Evolutionary conservation across 2,888 invertebrate genomes (phyloP), one percentile per base, ranked within the genome.

Genomic region (Eulithis prunata): DNA sequence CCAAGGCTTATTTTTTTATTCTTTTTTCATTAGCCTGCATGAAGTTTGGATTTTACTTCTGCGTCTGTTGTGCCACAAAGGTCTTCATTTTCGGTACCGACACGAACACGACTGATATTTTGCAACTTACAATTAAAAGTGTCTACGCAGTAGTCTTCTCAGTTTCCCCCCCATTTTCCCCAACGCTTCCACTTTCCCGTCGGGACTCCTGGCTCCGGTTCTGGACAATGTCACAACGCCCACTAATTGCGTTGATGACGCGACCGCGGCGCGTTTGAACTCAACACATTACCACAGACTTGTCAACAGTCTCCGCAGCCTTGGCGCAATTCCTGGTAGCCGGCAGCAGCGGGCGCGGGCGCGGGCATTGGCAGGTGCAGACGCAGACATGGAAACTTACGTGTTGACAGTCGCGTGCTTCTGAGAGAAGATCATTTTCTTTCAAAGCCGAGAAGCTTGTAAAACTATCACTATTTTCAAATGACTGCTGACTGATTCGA

Each of bases 181-280:
- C 8, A 47, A 8, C 13, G 4, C 8, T 13, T 10, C 49, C 10
- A 8, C 14, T 49, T 49, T 49, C 14, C 14, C 6, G 13, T 32
- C 28, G 32, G 38, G 11, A 36, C 36, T 21, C 64, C 57, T 61
- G 13, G 11, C 14, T 61, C 52, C 53, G 51, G 13, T 41, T 32
- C 68, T 68, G 68, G 43, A 36, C 38, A 61, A 83, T 90, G 89
- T 89, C 88, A 86, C 85, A 83, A 84, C 84, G 82, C 84, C 86
- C 86, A 83, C 85, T 90, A 90, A 91, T 91, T 91, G 90, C 80
- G 82, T 75, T 75, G 83, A 80, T 83, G 85, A 81, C 83, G 80
- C 76, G 80, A 56, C 64, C 61, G 70, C 68, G 90, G 90, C 86
- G 79, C 83, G 84, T 91, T 91, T 91, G 89, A 88, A 79, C 81